phyloP scores from a whole-genome alignment of 2,113 vertebrate genomes.

The Tor tambroides region DNA sequence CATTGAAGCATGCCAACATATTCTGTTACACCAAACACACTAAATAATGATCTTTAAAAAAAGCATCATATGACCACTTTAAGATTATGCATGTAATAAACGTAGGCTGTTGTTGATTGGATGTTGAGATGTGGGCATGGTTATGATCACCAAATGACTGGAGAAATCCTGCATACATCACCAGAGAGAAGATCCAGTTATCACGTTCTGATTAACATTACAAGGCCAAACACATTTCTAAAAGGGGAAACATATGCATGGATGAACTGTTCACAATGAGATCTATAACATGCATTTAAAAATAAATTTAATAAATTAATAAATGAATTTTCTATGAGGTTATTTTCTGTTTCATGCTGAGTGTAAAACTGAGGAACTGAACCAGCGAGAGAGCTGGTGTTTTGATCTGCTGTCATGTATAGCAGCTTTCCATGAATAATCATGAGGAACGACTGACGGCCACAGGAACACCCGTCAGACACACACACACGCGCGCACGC shows the following conservation, averaged over 20 bases:
- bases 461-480: too few relatives aligned
- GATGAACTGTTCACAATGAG: not conserved
- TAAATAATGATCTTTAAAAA: too few relatives aligned
- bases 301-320: not conserved
- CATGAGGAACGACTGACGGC: not conserved
- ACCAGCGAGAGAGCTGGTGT: not conserved
- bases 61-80: too few relatives aligned
- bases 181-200: too few relatives aligned
- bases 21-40: too few relatives aligned
- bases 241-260: too few relatives aligned
- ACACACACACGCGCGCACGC: not conserved
- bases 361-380: not conserved
- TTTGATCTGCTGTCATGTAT: not conserved
- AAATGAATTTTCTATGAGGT: not conserved
- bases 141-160: too few relatives aligned
- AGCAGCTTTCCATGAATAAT: not conserved
- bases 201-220: too few relatives aligned
- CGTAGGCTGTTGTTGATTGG: not conserved
- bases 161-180: too few relatives aligned
- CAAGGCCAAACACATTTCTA: too few relatives aligned
- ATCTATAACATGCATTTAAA: not conserved
- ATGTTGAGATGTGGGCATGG: not conserved
- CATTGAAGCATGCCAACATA: too few relatives aligned
- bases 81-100: too few relatives aligned
- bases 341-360: not conserved